These are phyloP conservation scores for Acyrthosiphon pisum DNA, from an alignment of 1,140 invertebrate genomes.

Conservation along the genomic window DNA sequence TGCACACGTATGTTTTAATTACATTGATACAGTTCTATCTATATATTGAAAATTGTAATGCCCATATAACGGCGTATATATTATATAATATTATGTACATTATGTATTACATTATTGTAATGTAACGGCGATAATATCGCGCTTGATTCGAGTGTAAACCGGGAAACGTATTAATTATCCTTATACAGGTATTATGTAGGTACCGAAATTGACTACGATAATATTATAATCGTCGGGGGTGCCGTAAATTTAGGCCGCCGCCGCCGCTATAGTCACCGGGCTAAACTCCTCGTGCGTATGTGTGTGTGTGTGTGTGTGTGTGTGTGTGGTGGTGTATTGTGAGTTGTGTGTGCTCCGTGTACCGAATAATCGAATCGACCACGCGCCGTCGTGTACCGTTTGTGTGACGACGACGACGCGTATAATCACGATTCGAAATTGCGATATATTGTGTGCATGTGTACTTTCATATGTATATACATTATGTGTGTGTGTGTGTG, in stretches of 20 bases:
- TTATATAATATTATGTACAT: neutral
- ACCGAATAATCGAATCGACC: constrained; percentile 28
- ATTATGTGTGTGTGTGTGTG: neutral
- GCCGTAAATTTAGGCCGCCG: neutral
- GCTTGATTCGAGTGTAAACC: neutral
- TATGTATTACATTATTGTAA: neutral
- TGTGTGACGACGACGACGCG: neutral
- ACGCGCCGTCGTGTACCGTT: neutral
- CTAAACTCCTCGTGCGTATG: constrained; percentile 24
- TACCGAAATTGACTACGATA: neutral
- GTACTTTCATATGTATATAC: neutral
- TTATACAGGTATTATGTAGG: neutral
- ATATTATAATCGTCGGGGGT: neutral
- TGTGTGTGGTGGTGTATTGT: neutral
- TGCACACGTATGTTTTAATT: neutral
- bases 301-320: neutral
- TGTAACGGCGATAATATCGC: neutral
- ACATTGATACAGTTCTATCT: neutral
- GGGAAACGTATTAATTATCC: neutral
- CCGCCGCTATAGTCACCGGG: constrained; percentile 38
- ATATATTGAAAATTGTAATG: neutral
- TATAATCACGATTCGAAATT: constrained; percentile 10
- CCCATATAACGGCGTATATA: neutral
- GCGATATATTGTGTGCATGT: neutral
- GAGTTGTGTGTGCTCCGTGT: neutral